Conservation (phyloP, 2,113 vertebrate species). For the Callopanchax toddi region DNA sequence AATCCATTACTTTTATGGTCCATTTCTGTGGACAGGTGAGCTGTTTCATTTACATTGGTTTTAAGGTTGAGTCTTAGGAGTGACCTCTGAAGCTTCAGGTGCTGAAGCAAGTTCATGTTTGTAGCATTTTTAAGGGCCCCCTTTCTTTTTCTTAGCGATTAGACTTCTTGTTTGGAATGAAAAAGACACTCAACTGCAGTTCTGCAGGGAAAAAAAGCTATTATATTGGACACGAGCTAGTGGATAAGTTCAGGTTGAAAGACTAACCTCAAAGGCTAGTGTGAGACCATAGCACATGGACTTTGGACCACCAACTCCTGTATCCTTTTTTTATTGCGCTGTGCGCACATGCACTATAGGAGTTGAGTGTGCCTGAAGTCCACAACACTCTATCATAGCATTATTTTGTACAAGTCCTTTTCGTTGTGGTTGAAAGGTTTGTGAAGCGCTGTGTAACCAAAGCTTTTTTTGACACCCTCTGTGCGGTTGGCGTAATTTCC, state of each 20-base stretch:
- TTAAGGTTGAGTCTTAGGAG: slow-evolving; percentile 21
- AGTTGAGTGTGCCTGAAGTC: slow-evolving; percentile 63
- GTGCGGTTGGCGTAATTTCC: slow-evolving; percentile 36
- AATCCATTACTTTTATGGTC: slow-evolving; percentile 50
- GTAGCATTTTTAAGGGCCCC: slow-evolving; percentile 53
- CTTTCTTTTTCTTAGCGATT: slow-evolving; percentile 7
- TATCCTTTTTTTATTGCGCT: slow-evolving; percentile 79
- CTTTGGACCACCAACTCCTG: slow-evolving; percentile 68
- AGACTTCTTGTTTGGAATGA: slow-evolving; percentile 44
- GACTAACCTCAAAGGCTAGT: slow-evolving; percentile 66
- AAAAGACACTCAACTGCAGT: slow-evolving; percentile 68
- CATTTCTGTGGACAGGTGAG: slow-evolving; percentile 60
- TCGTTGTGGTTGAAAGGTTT: slow-evolving; percentile 60
- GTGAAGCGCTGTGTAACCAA: slow-evolving; percentile 71
- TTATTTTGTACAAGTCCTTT: slow-evolving; percentile 67
- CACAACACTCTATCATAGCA: slow-evolving; percentile 67
- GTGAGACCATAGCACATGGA: slow-evolving; percentile 70
- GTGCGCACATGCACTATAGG: slow-evolving; percentile 83
- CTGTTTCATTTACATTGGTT: slow-evolving; percentile 17
- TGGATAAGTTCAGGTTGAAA: slow-evolving; percentile 58
- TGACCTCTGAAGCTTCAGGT: slow-evolving; percentile 52
- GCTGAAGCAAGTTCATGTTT: slow-evolving; percentile 63
- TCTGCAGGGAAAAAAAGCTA: slow-evolving; percentile 74
- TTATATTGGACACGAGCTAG: slow-evolving; percentile 61
- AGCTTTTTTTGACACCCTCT: slow-evolving; percentile 50